Evolutionary conservation across 2,797 vertebrate genomes (phyloP).

Genomic region (Crocidura indochinensis): DNA sequence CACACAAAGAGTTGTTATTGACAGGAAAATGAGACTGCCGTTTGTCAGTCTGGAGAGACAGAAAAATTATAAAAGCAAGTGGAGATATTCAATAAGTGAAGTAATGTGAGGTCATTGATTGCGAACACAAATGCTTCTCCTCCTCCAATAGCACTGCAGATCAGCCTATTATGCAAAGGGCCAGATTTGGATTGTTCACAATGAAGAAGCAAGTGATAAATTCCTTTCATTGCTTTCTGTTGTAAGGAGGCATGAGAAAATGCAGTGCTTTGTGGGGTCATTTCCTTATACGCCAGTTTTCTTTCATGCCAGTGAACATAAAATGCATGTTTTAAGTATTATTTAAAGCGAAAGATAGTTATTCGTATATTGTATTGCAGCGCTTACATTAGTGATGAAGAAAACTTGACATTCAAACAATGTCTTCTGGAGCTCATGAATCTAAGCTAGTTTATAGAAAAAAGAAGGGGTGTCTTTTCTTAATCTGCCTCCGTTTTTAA

Average conservation of each 20-base stretch:
- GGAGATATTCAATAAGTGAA: neutral
- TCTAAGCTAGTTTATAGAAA: neutral
- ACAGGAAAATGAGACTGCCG: neutral
- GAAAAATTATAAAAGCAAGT: neutral
- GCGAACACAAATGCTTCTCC: neutral
- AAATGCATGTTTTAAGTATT: neutral
- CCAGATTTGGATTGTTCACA: neutral
- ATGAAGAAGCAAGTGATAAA: neutral
- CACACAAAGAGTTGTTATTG: neutral
- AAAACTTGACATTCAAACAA: neutral
- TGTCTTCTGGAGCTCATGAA: neutral
- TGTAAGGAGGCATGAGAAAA: neutral
- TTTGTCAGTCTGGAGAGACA: neutral
- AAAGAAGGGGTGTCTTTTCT: neutral
- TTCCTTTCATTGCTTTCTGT: neutral
- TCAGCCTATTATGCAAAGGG: neutral
- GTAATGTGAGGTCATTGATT: neutral
- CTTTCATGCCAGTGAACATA: neutral
- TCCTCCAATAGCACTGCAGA: neutral
- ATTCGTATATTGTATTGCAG: no score
- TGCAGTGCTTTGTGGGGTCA: neutral
- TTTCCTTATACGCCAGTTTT: neutral
- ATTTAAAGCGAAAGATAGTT: no score
- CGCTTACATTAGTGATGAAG: neutral
- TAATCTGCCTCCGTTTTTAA: constrained; percentile 1